Percentiles rank a stretch among this genome's conserved stretches.
phyloP scores from a whole-genome alignment of 2,113 vertebrate species.

The Nerophis ophidion region DNA sequence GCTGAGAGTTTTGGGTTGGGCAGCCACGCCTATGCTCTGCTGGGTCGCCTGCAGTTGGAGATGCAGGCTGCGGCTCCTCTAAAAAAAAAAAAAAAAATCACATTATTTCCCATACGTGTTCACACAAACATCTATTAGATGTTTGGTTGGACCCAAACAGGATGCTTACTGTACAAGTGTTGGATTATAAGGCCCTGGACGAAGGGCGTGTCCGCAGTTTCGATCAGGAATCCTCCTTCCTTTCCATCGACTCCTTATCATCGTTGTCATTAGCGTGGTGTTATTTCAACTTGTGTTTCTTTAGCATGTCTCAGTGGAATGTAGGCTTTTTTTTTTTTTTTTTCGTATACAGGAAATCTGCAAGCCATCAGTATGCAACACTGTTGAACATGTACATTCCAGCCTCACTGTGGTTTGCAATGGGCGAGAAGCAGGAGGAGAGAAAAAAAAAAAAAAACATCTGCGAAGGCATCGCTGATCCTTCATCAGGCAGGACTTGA shows the following conservation, averaged over 20 bases:
- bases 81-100: too few species aligned
- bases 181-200: conserved; percentile 10
- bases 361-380: conserved; percentile 7
- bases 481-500: conserved; percentile 58
- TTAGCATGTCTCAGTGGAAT: background rate
- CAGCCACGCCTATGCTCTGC: too few species aligned
- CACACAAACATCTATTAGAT: too few species aligned
- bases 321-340: background rate
- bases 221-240: conserved; percentile 54
- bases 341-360: background rate
- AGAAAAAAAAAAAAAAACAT: background rate
- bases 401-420: conserved; percentile 63
- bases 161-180: background rate
- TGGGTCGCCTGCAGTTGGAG: too few species aligned
- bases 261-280: conserved; percentile 19
- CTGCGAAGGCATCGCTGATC: conserved; percentile 8
- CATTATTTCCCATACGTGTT: too few species aligned
- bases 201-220: conserved; percentile 43
- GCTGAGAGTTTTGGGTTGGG: too few species aligned
- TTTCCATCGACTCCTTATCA: conserved; percentile 15
- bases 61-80: too few species aligned
- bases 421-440: conserved; percentile 40
- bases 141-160: too few species aligned
- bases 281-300: conserved; percentile 9
- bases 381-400: conserved; percentile 58